Percentiles rank a stretch among this genome's conserved stretches.
Evolutionary conservation across 2,888 invertebrate species (phyloP).

Genomic region (Phania funesta): DNA sequence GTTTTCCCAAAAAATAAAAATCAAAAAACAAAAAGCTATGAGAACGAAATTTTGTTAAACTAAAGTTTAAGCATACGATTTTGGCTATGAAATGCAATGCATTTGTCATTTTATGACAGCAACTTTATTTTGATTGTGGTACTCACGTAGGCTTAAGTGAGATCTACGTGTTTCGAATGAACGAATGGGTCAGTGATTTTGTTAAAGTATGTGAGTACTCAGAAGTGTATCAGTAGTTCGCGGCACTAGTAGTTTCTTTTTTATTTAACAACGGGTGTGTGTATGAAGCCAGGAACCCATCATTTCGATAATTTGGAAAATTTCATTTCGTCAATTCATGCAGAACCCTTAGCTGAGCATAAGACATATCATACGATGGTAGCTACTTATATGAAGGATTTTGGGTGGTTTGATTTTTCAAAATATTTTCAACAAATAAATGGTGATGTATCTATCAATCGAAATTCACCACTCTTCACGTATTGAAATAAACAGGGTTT

Average conservation of each 20-base stretch:
- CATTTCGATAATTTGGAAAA: too few species aligned
- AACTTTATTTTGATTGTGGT: constrained; percentile 69
- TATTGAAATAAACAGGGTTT: too few species aligned
- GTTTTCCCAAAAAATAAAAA: constrained; percentile 20
- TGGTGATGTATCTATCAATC: too few species aligned
- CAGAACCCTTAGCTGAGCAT: too few species aligned
- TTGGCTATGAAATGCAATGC: constrained; percentile 64
- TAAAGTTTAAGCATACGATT: constrained; percentile 60
- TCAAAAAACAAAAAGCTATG: neutral
- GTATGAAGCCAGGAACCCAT: too few species aligned
- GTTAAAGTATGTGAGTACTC: neutral
- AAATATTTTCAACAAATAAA: too few species aligned
- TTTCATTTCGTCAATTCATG: too few species aligned
- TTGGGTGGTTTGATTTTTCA: too few species aligned
- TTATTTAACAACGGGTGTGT: too few species aligned
- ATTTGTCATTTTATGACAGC: constrained; percentile 69
- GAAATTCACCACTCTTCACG: too few species aligned
- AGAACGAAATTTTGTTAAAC: constrained; percentile 10
- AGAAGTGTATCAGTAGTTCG: neutral
- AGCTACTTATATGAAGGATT: too few species aligned
- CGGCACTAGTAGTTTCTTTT: neutral
- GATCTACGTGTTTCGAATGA: constrained; percentile 69
- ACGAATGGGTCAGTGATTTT: constrained; percentile 56
- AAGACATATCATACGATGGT: too few species aligned
- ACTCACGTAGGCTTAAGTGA: constrained; percentile 69